Percentiles rank a stretch among this genome's conserved stretches.
phyloP scores from a whole-genome alignment of 2,113 vertebrate species.

The Donacobius atricapilla region DNA sequence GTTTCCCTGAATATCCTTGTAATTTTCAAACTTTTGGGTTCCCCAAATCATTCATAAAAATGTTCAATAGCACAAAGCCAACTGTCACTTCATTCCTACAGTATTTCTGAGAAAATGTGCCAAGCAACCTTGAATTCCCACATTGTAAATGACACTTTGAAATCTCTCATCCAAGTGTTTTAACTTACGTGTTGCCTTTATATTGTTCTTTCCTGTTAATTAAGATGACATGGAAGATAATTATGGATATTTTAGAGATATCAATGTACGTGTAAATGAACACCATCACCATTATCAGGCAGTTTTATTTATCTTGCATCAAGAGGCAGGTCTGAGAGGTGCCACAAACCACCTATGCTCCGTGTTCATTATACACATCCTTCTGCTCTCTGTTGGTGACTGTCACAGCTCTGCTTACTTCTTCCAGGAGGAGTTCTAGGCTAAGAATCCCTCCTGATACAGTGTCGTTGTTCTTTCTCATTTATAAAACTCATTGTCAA shows the following conservation, averaged over 20 bases:
- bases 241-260: background rate
- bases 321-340: background rate
- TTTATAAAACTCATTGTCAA: background rate
- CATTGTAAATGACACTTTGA: background rate
- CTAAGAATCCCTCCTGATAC: background rate
- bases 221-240: background rate
- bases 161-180: background rate
- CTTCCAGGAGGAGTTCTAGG: background rate
- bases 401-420: background rate
- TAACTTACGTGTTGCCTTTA: background rate
- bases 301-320: background rate
- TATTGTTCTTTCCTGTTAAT: background rate
- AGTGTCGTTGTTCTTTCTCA: background rate
- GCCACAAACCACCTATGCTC: background rate
- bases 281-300: background rate
- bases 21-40: background rate
- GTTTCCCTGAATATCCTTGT: background rate
- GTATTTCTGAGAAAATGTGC: background rate
- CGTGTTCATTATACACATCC: background rate
- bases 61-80: background rate
- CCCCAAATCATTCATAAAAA: background rate
- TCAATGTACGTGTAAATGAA: background rate
- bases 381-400: background rate
- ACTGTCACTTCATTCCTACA: constrained; percentile 12
- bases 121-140: background rate